Base-by-base conservation (phyloP, 2,888 invertebrate genomes). In the Ichneumoninae sp. region DNA sequence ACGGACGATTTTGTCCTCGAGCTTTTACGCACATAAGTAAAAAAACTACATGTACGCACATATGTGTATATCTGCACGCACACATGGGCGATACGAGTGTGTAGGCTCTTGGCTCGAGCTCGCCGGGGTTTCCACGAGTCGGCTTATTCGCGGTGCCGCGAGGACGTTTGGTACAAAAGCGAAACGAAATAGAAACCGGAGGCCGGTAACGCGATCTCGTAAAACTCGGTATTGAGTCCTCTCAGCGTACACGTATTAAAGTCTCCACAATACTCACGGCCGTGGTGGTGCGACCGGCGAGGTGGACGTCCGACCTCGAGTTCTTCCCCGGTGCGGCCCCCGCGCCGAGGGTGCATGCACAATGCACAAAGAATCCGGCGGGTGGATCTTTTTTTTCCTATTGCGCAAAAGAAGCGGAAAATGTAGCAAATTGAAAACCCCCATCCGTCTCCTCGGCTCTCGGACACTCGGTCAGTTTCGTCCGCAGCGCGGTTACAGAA, bases 361-460 rank as follows among this genome's bases (percentile, higher is more conserved):
- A 83, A 82, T 83, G 68, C 65, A 79, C 8, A 19, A 33, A 69
- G 68, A 50, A 22, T 72, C 69, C 68, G 6, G 78, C 62, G 47
- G 62, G 19, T 70, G 62, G 30, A 54, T 76, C 19, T 26, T 52
- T 8, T 81, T 47, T 26, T 36, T 16, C 80, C 76, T 60, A 82
- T 89, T 90, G 85, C 89, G 89, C 87, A 87, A 89, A 87, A 79
- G 79, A 80, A 80, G 82, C 85, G 87, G 83, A 86, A 89, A 89
- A 88, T 90, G 89, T 86, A 83, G 89, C 87, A 85, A 88, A 89
- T 88, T 84, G 65, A 30, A 30, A 30, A 0, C 33, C 16, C 36
- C 70, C 40, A 36, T 66, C 30, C 76, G 13, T 36, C 60, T 68
- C 36, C 19, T 3, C 65, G 19, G 50, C 8, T 57, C 60, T 75